Conservation (phyloP, 1,140 invertebrate species). For the Fopius arisanus region DNA sequence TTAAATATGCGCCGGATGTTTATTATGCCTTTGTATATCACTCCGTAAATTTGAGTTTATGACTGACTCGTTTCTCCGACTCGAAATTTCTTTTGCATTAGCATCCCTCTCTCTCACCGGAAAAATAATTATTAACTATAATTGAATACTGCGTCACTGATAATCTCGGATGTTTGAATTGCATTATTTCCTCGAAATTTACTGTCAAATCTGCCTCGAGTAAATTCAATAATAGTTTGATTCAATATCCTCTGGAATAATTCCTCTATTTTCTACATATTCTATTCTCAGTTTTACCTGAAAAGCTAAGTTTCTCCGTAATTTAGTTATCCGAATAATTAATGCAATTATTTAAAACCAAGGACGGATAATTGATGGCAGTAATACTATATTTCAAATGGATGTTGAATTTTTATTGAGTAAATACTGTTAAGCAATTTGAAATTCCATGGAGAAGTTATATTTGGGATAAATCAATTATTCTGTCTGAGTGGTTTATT, state of each 20-base stretch:
- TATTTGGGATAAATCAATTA: background rate
- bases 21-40: slow-evolving; percentile 58
- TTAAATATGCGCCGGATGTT: slow-evolving; percentile 64
- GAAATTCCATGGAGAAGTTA: background rate
- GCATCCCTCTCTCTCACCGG: background rate
- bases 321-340: background rate
- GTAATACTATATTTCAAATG: background rate
- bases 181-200: too few species aligned
- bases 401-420: background rate
- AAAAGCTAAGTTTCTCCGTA: background rate
- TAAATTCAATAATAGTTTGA: background rate
- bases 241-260: background rate
- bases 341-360: background rate
- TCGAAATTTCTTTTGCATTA: too few species aligned
- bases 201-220: background rate
- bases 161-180: background rate
- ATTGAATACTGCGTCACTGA: background rate
- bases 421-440: background rate
- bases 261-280: background rate
- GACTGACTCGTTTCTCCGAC: too few species aligned
- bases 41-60: slow-evolving; percentile 64
- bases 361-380: background rate
- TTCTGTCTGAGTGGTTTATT: background rate
- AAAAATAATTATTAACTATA: background rate
- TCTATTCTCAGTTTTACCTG: background rate